Percentiles rank a stretch among this genome's conserved stretches.
These are phyloP conservation scores for Battus philenor DNA, from an alignment of 1,140 invertebrate species.

Conservation along the genomic window DNA sequence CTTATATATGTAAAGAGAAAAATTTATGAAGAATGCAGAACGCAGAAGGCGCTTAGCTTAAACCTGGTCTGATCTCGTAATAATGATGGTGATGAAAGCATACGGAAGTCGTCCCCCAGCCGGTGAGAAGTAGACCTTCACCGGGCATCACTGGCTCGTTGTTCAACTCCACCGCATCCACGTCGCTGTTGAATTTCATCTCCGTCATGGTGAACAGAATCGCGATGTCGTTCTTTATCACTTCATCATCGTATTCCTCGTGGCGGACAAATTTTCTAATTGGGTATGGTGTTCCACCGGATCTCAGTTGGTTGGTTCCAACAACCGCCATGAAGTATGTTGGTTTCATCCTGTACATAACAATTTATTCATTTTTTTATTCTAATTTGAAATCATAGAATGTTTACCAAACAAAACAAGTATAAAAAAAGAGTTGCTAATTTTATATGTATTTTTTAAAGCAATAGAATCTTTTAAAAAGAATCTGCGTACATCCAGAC, in stretches of 20 bases:
- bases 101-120: slow-evolving; percentile 67
- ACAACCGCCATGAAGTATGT: slow-evolving; percentile 57
- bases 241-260: slow-evolving; percentile 48
- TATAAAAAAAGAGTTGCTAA: too few relatives aligned
- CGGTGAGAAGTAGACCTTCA: slow-evolving; percentile 53
- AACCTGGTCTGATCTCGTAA: neutral
- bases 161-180: slow-evolving; percentile 61
- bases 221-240: slow-evolving; percentile 62
- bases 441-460: too few relatives aligned
- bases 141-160: slow-evolving; percentile 55
- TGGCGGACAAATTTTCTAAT: slow-evolving; percentile 60
- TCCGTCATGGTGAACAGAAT: slow-evolving; percentile 57
- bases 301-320: slow-evolving; percentile 61
- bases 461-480: too few relatives aligned
- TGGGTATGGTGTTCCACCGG: slow-evolving; percentile 44
- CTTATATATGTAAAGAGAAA: too few relatives aligned
- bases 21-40: too few relatives aligned
- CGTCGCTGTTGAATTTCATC: slow-evolving; percentile 55
- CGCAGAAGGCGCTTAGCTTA: too few relatives aligned
- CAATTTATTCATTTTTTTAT: too few relatives aligned
- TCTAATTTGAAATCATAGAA: too few relatives aligned
- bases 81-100: too few relatives aligned
- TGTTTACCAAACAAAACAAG: too few relatives aligned
- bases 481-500: too few relatives aligned
- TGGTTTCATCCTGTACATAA: slow-evolving; percentile 49